Evolutionary conservation across 2,113 vertebrate species (phyloP), one percentile per base, ranked within the genome.

Genomic region (Onychorhynchus coronatus): DNA sequence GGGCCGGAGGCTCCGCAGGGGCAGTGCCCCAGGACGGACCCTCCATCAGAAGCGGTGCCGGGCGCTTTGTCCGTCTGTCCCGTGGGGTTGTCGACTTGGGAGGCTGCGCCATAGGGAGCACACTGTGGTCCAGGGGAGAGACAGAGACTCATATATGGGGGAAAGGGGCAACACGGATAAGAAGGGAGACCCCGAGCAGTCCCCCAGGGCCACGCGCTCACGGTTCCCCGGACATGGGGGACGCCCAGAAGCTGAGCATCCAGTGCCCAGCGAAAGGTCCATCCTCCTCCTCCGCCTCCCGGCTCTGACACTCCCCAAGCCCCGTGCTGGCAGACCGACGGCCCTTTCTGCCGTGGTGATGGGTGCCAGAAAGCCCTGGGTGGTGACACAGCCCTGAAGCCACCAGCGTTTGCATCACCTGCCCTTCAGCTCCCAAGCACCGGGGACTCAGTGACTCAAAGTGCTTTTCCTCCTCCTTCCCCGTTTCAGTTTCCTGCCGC

Each of bases 171-270:
- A 18, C 37, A 28, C 35, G 41, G 37, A 12, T 0, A 3, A 46
- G 24, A 46, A 11, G 21, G 13, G 14, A 50, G 17, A 55, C 12
- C 14, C 44, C 17, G 30, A 56, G 44, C 46, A 74, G 24, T 30
- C 12, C 33, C 52, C 28, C 67, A 47, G 39, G 75, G 46, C 56
- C 39, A 22, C 0, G 0, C 0, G 2, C 30, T 52, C 3, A 0
- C 0, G 0, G 31, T 9, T 44, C 41, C 27, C 44, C 4, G 1
- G 4, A 14, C 31, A 5, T 49, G 3, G 12, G 24, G 49, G 5
- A 37, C 37, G 41, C 9, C 12, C 55, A n/a, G 37, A 59, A 56
- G 47, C 11, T 24, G 39, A 82, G 56, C 77, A 47, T 10, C 5
- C 2, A 10, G 28, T 0, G 2, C 12, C 13, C 59, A 31, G 44